Evolutionary conservation across 2,888 invertebrate genomes (phyloP), one percentile per base, ranked within the genome.

Genomic region (Maniola hyperantus): DNA sequence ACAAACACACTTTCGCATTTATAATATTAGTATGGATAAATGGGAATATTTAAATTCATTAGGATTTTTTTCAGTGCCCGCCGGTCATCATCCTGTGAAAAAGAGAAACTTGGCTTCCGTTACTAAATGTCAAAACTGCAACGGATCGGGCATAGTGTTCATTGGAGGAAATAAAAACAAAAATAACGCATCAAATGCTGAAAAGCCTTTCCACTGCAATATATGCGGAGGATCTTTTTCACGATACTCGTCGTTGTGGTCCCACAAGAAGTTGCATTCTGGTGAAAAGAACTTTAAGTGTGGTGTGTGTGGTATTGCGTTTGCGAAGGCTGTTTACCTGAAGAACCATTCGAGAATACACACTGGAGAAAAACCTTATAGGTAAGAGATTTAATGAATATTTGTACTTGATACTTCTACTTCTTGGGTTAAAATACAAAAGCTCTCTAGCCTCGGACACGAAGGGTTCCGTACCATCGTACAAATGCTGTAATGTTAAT

Each of bases 321-420:
- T 97, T 83, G 97, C 97, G 66, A 97, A 97, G 85, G 97, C 97
- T 66, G 97, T 97, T n/a, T 97, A 97, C 89, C 91, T 97, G 73
- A 97, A 97, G 84, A 97, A 97, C 82, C 97, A 97, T 84, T 96
- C 96, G 60, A 94, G 97, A 75, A 97, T 97, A 78, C 97, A 97
- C 76, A 97, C 97, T 0, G 97, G 97, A 58, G 94, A 94, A 79
- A 92, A 92, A 70, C 92, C 93, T 44, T 92, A 93, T 71, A 90
- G 92, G 92, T 89, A 75, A 69, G 69, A 26, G 26, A 26, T 26
- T 26, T 26, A 26, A 26, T 26, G 26, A 26, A 26, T 26, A 26
- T 26, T n/a, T n/a, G n/a, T n/a, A n/a, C n/a, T n/a, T n/a, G n/a
- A n/a, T n/a, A n/a, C n/a, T n/a, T n/a, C n/a, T n/a, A n/a, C n/a